Evolutionary conservation across 2,113 vertebrate genomes (phyloP).

Genomic region (Ranitomeya variabilis): DNA sequence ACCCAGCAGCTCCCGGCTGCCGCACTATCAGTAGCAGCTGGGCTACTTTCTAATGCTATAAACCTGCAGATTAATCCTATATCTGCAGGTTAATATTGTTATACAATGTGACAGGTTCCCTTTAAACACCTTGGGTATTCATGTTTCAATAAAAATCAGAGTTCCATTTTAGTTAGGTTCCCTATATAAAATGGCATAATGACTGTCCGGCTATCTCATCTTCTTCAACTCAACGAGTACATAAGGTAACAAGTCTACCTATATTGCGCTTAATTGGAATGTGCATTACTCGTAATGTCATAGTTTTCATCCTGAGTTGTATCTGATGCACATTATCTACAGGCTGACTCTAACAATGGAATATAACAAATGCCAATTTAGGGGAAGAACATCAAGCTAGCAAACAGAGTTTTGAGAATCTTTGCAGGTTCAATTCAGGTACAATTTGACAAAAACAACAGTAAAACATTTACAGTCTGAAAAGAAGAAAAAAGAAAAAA

Average conservation of each 20-base stretch:
- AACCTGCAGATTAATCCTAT: too few species aligned
- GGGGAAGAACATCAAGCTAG: constrained; percentile 16
- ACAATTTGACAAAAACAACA: constrained; percentile 14
- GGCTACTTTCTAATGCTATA: too few species aligned
- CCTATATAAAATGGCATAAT: not conserved
- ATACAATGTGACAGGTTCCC: too few species aligned
- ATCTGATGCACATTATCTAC: not conserved
- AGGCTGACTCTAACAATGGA: not conserved
- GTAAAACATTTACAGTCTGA: not conserved
- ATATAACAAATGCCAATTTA: constrained; percentile 16
- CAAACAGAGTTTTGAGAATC: not conserved
- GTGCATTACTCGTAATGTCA: not conserved
- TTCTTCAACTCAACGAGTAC: not conserved
- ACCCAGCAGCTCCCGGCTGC: too few species aligned
- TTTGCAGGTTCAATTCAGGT: not conserved
- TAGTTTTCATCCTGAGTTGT: not conserved
- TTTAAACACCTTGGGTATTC: not conserved
- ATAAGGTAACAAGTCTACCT: not conserved
- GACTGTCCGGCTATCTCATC: not conserved
- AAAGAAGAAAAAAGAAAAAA: not conserved
- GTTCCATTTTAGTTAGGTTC: not conserved
- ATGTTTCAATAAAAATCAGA: not conserved
- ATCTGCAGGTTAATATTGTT: too few species aligned
- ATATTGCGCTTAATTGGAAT: not conserved
- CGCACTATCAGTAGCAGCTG: too few species aligned